These are phyloP conservation scores for Isoperla grammatica DNA, from an alignment of 2,888 invertebrate species.

Conservation along the genomic window DNA sequence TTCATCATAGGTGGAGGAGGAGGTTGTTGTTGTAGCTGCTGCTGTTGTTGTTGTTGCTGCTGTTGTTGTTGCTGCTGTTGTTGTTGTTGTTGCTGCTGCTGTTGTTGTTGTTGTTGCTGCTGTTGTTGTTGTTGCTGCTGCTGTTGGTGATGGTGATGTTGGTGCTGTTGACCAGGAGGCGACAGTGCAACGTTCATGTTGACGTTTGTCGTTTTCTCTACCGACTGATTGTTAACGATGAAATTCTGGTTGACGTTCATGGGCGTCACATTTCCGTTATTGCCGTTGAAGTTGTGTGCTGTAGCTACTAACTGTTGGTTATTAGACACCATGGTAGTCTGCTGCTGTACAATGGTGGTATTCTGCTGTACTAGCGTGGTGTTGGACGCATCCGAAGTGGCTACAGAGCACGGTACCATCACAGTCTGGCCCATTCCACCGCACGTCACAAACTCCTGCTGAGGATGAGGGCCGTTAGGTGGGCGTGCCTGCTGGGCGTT, in stretches of 20 bases:
- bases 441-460: conserved; percentile 66
- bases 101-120: conserved; percentile 48
- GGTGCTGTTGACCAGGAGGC: conserved; percentile 36
- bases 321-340: conserved; percentile 70
- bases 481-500: conserved; percentile 35
- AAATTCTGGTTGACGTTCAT: conserved; percentile 22
- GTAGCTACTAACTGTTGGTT: conserved; percentile 47
- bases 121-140: conserved; percentile 47
- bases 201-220: conserved; percentile 17
- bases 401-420: conserved; percentile 59
- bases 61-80: conserved; percentile 39
- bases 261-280: conserved; percentile 5
- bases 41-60: conserved; percentile 17
- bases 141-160: conserved; percentile 14
- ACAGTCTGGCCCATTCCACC: conserved; percentile 63
- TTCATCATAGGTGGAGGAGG: conserved; percentile 40
- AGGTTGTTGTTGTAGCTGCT: conserved; percentile 31
- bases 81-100: conserved; percentile 51
- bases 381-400: conserved; percentile 42
- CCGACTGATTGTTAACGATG: conserved; percentile 16
- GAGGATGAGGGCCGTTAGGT: conserved; percentile 39
- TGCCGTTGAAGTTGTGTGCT: conserved; percentile 2
- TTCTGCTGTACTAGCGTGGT: conserved; percentile 79
- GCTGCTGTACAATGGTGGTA: conserved; percentile 77
- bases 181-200: conserved; percentile 34